Evolutionary conservation across 2,888 invertebrate genomes (phyloP), one percentile per base, ranked within the genome.

Genomic region (Brachyptera risi): DNA sequence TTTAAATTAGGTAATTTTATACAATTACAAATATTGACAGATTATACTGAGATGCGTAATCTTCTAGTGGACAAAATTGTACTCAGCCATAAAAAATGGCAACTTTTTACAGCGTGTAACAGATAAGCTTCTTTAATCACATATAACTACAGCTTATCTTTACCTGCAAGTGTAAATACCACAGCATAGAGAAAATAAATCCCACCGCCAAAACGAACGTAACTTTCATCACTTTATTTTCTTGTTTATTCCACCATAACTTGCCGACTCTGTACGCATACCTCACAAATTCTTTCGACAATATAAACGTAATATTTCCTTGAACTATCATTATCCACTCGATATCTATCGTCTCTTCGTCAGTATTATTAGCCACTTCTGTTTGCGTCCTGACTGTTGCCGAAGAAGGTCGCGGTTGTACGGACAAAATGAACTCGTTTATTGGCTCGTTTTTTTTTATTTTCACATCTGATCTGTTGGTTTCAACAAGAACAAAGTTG

Each of bases 121-220:
- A n/a, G n/a, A n/a, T n/a, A n/a, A n/a, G n/a, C n/a, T n/a, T n/a
- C n/a, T n/a, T n/a, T n/a, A n/a, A n/a, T n/a, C n/a, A 40, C 13
- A 40, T 31, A 31, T 7, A 31, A 31, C 31, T 11, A 31, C 7
- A 31, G 11, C 31, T 31, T 23, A 74, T 72, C 67, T 76, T 77
- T 71, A 86, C 87, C 76, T 88, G 86, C 73, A 84, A 83, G 70
- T 85, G 81, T 40, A 88, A 79, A 71, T 89, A 89, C 86, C 86
- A 88, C 72, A 87, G 85, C 83, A 89, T 83, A 19, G 83, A 80
- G 62, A 88, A 78, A 60, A 89, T 84, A 64, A 85, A 79, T 50
- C 87, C 84, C 27, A 84, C 79, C 50, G 88, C 76, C 59, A 88
- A 79, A 31, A 88, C 83, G 1, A 90, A 73, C 19, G 83, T 79